Percentiles rank a stretch among this genome's conserved stretches.
phyloP scores from a whole-genome alignment of 2,797 vertebrate genomes.

The Fistularia commersonii region DNA sequence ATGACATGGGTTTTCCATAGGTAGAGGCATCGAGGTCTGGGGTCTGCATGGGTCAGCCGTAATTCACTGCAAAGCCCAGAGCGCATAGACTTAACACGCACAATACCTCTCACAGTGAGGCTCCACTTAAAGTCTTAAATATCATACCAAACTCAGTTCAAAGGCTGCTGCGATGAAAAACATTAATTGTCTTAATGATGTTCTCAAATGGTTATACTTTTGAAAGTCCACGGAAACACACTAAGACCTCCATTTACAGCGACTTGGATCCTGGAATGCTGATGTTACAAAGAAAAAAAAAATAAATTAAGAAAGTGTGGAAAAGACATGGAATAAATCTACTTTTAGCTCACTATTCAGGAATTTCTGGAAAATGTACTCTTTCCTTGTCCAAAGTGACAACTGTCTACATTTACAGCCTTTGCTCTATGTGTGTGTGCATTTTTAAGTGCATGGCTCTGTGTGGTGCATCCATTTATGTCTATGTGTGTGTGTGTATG shows the following conservation, averaged over 20 bases:
- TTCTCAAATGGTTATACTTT: conserved; percentile 36
- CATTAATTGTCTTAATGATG: conserved; percentile 55
- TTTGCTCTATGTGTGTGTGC: no score
- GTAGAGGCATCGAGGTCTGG: conserved; percentile 53
- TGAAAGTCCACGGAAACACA: conserved; percentile 28
- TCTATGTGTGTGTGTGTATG: conserved; percentile 5
- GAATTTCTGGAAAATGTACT: conserved; percentile 38
- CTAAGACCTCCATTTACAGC: conserved; percentile 17
- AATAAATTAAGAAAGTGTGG: not conserved
- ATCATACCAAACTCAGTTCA: conserved; percentile 61
- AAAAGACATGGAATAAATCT: conserved; percentile 10
- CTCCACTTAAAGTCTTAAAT: conserved; percentile 69
- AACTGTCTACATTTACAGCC: no score
- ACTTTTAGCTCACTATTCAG: conserved; percentile 41
- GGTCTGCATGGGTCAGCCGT: conserved; percentile 74
- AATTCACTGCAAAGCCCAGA: conserved; percentile 70
- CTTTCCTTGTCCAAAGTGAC: conserved; percentile 12
- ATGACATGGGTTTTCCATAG: conserved; percentile 67
- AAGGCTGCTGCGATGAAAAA: conserved; percentile 53
- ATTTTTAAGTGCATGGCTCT: no score
- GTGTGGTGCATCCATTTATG: no score
- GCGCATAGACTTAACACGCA: conserved; percentile 53
- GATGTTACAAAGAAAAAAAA: conserved; percentile 12
- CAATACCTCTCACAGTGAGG: conserved; percentile 39
- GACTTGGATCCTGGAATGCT: conserved; percentile 11